These are phyloP conservation scores for Cyanoliseus patagonus DNA, from an alignment of 2,113 vertebrate genomes.

Conservation along the genomic window DNA sequence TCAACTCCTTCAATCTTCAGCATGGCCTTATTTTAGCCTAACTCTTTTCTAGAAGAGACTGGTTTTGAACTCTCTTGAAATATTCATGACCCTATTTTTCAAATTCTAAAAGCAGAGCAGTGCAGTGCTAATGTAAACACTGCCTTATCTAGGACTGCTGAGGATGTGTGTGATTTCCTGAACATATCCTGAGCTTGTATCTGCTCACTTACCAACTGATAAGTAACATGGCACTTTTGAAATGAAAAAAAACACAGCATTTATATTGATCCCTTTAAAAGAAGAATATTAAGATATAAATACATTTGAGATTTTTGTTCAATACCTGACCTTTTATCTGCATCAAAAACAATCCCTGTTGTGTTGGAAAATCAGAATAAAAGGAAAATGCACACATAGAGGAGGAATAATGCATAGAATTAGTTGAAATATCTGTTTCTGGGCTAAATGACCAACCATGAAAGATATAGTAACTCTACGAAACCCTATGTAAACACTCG, in stretches of 20 bases:
- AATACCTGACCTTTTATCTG: not conserved
- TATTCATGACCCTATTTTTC: not conserved
- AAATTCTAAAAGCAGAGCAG: not conserved
- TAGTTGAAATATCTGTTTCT: not conserved
- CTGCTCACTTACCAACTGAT: not conserved
- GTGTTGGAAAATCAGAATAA: not conserved
- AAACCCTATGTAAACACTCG: not conserved
- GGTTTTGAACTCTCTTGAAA: not conserved
- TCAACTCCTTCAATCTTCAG: not conserved
- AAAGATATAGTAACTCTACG: not conserved
- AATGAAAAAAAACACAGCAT: not conserved
- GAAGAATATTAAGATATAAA: not conserved
- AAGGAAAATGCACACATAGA: not conserved
- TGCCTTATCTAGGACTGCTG: conserved; percentile 17
- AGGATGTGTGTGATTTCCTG: conserved; percentile 38
- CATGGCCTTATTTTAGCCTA: not conserved
- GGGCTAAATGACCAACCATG: not conserved
- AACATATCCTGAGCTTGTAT: conserved; percentile 35
- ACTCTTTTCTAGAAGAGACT: not conserved
- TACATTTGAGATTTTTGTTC: not conserved
- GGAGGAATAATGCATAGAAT: not conserved
- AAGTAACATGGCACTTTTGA: not conserved
- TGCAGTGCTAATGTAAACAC: conserved; percentile 13
- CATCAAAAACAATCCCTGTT: not conserved
- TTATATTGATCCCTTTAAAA: not conserved